Percentiles rank a stretch among this genome's conserved stretches.
Conservation (phyloP, 2,888 invertebrate species). For the Galerucella pusilla region DNA sequence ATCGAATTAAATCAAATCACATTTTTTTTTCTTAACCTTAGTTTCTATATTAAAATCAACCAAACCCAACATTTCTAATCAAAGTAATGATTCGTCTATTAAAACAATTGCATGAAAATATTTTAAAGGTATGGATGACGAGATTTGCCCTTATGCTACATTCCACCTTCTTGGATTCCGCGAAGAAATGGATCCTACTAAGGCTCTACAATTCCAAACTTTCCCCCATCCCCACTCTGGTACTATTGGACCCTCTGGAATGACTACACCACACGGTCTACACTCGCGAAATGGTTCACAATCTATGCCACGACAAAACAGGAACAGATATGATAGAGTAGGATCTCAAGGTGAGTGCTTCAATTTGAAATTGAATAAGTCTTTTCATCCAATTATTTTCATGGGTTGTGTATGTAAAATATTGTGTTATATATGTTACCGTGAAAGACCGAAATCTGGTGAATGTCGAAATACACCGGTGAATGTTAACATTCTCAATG, state of each 20-base stretch:
- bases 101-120: not conserved
- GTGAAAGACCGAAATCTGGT: no score
- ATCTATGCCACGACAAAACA: conserved; percentile 77
- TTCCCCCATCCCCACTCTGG: conserved; percentile 88
- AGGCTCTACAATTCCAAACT: conserved; percentile 90
- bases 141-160: conserved; percentile 96
- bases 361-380: not conserved
- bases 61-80: not conserved
- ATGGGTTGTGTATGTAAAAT: no score
- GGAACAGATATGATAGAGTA: conserved; percentile 63
- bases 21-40: no score
- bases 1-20: no score
- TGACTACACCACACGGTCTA: conserved; percentile 73
- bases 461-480: no score
- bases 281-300: conserved; percentile 89
- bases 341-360: conserved; percentile 61
- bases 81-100: not conserved
- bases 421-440: no score
- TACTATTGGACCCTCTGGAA: conserved; percentile 84
- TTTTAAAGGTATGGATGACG: conserved; percentile 88
- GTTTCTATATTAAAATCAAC: conserved; percentile 20
- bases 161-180: conserved; percentile 96
- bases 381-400: not conserved
- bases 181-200: conserved; percentile 94
- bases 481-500: no score